phyloP scores from a whole-genome alignment of 2,113 vertebrate species.

The Anoura caudifer region DNA sequence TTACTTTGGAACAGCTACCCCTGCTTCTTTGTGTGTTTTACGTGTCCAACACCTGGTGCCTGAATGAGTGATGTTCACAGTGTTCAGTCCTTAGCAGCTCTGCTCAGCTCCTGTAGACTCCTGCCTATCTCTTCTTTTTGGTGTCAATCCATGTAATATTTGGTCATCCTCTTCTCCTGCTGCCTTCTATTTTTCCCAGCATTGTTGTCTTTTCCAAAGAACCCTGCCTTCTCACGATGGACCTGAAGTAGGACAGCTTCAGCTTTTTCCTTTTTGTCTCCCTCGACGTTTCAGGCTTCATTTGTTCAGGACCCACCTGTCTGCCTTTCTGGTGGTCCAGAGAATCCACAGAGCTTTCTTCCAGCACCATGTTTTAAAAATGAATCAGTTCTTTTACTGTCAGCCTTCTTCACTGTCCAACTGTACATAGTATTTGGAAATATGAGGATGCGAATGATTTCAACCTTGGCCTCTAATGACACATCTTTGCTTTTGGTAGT shows the following conservation, averaged over 20 bases:
- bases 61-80: background rate
- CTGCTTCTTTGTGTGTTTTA: background rate
- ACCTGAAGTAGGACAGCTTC: background rate
- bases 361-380: background rate
- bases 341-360: background rate
- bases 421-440: background rate
- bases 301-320: background rate
- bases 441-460: background rate
- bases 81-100: background rate
- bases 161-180: background rate
- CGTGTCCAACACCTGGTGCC: background rate
- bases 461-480: background rate
- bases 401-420: background rate
- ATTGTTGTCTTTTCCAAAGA: background rate
- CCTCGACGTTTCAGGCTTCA: background rate
- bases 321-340: background rate
- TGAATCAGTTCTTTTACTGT: background rate
- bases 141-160: background rate
- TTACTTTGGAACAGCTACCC: background rate
- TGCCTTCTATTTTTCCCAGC: background rate
- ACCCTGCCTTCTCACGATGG: background rate
- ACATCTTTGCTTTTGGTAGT: background rate
- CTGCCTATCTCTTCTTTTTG: background rate
- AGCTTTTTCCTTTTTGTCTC: background rate
- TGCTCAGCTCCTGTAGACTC: background rate